Evolutionary conservation across 1,140 invertebrate species (phyloP), one percentile per base, ranked within the genome.

Genomic region (Aphis craccivora): DNA sequence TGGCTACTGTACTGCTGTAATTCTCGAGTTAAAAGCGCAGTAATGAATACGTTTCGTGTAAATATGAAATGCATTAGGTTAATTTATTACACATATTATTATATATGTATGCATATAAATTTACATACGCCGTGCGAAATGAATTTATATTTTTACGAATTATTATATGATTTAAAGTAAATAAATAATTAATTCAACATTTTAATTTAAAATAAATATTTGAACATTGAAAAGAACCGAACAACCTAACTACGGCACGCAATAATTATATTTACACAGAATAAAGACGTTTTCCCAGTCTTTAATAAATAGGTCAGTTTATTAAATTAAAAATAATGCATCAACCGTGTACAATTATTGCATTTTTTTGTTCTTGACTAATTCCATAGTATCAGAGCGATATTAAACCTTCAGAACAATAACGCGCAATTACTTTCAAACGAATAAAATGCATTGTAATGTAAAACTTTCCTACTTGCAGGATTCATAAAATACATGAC

Each of bases 321-420:
- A 53, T 89, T 89, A 35, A 22, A 89, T 37, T 89, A 53, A 89
- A 37, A 53, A 89, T 53, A 53, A 89, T 89, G 18, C 23, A 89
- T 25, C 48, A 35, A 23, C n/a, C 20, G 45, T 48, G 18, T 51
- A 51, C 30, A 35, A 22, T 48, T 30, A 88, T 43, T 87, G 84
- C 40, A 30, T 87, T n/a, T 87, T 87, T 48, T 87, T 84, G 86
- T 53, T 53, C 87, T 30, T n/a, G 87, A 88, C 43, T 48, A 45
- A 51, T 23, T 14, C 14, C 8, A 11, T 35, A 22, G 2, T 35
- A 53, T 45, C 23, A 3, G 7, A 35, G 14, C 30, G 18, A n/a
- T 87, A 48, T 35, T 48, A 48, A 87, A 48, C 86, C 43, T 87
- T 87, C 86, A 8, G 37, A 67, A 87, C 86, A 20, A n/a, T 45